Conservation (phyloP, 2,888 invertebrate genomes). For the Melanophora roralis region DNA sequence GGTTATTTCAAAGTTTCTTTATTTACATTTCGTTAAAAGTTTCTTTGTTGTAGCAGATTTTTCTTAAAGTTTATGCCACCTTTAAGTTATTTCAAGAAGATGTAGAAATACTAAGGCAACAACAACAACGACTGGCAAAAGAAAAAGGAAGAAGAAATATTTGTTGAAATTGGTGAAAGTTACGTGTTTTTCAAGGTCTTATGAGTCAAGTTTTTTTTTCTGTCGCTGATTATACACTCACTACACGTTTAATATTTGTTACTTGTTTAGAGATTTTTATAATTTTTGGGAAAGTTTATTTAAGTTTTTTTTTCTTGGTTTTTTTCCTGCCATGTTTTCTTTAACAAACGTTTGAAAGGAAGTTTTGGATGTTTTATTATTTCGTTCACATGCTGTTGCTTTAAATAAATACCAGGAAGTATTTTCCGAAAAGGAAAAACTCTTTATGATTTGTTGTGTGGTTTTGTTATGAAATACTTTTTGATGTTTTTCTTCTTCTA, state of each 20-base stretch:
- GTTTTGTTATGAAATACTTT: conserved; percentile 42
- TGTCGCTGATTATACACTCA: conserved; percentile 25
- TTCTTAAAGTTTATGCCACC: not conserved
- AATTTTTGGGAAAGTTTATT: conserved; percentile 47
- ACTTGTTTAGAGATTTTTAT: conserved; percentile 23
- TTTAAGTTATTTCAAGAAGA: conserved; percentile 18
- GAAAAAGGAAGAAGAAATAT: not conserved
- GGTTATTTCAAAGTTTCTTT: conserved; percentile 22
- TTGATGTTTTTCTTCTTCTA: not conserved
- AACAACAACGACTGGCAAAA: conserved; percentile 1
- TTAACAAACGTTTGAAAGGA: not conserved
- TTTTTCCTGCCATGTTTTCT: conserved; percentile 18
- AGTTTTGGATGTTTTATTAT: not conserved
- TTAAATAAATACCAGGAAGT: conserved; percentile 48
- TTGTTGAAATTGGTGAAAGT: conserved; percentile 58
- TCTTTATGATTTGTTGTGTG: conserved; percentile 30
- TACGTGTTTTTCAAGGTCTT: conserved; percentile 62
- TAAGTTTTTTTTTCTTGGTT: not conserved
- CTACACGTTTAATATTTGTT: conserved; percentile 14
- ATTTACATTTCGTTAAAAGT: not conserved
- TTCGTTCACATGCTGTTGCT: conserved; percentile 39
- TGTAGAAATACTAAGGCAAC: not conserved
- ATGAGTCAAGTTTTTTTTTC: conserved; percentile 36
- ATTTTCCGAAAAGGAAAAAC: conserved; percentile 22
- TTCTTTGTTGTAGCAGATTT: conserved; percentile 6